A percentile compares a stretch with the other conserved stretches of the same genome.
Conservation (phyloP, 2,888 invertebrate species). For the Cheilosia scutellata region DNA sequence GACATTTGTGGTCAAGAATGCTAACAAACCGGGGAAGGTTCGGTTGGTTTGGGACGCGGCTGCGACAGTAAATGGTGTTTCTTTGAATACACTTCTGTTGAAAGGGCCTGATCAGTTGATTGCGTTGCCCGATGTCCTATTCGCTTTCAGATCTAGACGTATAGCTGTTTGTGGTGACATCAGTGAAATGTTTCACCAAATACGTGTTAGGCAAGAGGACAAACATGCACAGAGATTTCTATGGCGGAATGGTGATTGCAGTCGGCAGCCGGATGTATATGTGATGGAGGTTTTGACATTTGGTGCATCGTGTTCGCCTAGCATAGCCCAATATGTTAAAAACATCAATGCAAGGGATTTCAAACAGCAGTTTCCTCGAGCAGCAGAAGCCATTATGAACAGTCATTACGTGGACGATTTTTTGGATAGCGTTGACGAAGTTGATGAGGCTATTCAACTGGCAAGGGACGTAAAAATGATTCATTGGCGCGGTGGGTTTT, state of each 20-base stretch:
- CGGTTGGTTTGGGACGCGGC: no score
- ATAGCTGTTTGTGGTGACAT: constrained; percentile 12
- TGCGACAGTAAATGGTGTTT: no score
- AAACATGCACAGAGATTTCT: constrained; percentile 1
- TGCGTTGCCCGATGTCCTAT: neutral
- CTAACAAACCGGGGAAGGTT: no score
- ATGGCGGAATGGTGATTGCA: neutral
- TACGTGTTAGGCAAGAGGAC: neutral
- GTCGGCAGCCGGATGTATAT: neutral
- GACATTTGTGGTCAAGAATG: no score
- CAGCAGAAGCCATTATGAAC: no score
- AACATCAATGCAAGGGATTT: constrained; percentile 9
- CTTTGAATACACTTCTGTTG: neutral
- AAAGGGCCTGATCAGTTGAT: constrained; percentile 3
- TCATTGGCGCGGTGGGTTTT: constrained; percentile 34
- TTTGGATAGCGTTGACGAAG: constrained; percentile 2
- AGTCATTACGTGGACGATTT: constrained; percentile 21
- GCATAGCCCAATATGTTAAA: constrained; percentile 14
- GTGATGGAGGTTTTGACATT: constrained; percentile 14
- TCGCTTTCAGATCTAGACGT: neutral
- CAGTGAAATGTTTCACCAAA: constrained; percentile 15
- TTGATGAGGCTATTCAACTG: neutral
- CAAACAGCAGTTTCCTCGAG: neutral
- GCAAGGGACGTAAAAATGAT: neutral
- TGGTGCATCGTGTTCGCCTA: constrained; percentile 11